These are phyloP conservation scores for Callimorpha dominula DNA, from an alignment of 2,888 invertebrate species.

Conservation along the genomic window DNA sequence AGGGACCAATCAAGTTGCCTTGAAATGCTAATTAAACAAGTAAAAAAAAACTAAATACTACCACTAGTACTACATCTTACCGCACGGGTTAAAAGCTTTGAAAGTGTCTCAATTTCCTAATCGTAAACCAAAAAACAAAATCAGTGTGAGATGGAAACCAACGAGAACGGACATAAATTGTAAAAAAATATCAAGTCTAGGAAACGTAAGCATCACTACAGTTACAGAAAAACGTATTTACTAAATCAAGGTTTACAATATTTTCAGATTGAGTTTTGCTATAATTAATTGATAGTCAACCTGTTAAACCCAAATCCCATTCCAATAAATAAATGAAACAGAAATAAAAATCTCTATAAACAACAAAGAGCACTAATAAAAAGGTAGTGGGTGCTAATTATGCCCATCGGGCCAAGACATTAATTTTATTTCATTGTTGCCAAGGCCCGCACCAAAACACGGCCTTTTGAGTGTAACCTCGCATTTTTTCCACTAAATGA, in stretches of 20 bases:
- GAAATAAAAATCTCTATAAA: conserved; percentile 31
- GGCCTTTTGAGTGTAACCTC: conserved; percentile 42
- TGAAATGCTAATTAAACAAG: too few species aligned
- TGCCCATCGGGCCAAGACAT: conserved; percentile 44
- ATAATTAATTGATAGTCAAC: neutral
- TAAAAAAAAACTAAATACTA: too few species aligned
- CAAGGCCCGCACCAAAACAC: conserved; percentile 33
- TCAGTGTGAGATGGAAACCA: neutral
- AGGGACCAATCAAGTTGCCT: too few species aligned
- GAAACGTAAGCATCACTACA: neutral
- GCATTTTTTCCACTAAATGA: conserved; percentile 49
- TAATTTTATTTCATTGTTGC: conserved; percentile 51
- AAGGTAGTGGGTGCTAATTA: conserved; percentile 53
- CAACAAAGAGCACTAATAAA: conserved; percentile 48
- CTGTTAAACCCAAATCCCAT: conserved; percentile 6
- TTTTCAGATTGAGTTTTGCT: neutral
- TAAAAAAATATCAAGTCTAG: neutral
- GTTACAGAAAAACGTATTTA: neutral
- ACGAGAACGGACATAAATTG: neutral
- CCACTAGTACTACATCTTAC: too few species aligned
- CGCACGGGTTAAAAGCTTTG: too few species aligned
- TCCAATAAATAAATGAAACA: conserved; percentile 17
- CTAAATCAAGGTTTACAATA: neutral
- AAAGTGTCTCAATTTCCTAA: too few species aligned
- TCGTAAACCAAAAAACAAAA: too few species aligned